These are phyloP conservation scores for Phrixothrix hirtus DNA, from an alignment of 2,888 invertebrate species.

Conservation along the genomic window DNA sequence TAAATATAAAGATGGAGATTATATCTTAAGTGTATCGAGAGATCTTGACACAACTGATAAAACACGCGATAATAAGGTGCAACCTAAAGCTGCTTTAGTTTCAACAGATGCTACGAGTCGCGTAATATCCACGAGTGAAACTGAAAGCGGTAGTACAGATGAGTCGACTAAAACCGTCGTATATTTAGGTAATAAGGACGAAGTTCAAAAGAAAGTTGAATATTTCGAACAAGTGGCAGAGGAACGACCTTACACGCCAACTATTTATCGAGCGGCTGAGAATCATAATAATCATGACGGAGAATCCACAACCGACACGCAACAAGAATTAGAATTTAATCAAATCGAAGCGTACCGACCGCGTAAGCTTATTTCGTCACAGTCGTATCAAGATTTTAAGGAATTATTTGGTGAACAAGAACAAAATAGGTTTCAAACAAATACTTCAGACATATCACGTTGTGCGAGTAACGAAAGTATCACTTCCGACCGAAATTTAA, in stretches of 20 bases:
- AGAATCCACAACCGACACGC: slow-evolving; percentile 47
- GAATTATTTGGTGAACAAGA: slow-evolving; percentile 80
- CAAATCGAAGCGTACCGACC: slow-evolving; percentile 36
- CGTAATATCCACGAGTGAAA: slow-evolving; percentile 65
- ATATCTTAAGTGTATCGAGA: slow-evolving; percentile 55
- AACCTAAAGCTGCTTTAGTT: slow-evolving; percentile 49
- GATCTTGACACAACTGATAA: slow-evolving; percentile 34
- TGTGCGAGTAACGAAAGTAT: background rate
- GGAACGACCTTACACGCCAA: slow-evolving; percentile 56
- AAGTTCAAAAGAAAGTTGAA: slow-evolving; percentile 74
- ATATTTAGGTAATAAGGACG: slow-evolving; percentile 63
- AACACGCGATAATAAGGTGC: slow-evolving; percentile 42
- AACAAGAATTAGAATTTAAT: slow-evolving; percentile 38
- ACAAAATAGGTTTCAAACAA: slow-evolving; percentile 57
- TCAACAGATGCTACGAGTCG: slow-evolving; percentile 51
- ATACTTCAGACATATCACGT: background rate
- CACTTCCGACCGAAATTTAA: background rate
- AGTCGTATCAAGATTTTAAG: slow-evolving; percentile 74
- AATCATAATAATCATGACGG: slow-evolving; percentile 45
- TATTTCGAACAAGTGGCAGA: slow-evolving; percentile 75
- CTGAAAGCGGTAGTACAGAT: slow-evolving; percentile 74
- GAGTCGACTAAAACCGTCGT: slow-evolving; percentile 72
- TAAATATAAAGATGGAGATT: slow-evolving; percentile 49
- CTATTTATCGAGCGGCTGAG: slow-evolving; percentile 56
- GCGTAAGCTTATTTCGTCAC: slow-evolving; percentile 59